Conservation (phyloP, 2,797 vertebrate genomes). For the Eulemur rubriventer region DNA sequence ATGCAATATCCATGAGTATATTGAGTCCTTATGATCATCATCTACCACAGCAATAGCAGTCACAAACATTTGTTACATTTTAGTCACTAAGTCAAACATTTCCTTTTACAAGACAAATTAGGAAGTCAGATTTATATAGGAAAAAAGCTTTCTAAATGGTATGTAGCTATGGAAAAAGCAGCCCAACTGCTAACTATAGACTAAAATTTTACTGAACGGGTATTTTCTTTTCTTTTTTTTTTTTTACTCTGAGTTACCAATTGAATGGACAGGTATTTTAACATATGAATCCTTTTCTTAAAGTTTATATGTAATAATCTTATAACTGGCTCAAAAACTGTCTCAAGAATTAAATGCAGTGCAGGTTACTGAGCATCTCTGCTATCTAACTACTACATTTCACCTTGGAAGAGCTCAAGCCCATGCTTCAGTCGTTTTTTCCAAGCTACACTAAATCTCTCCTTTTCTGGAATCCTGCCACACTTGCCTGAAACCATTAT, state of each 20-base stretch:
- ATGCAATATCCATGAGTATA: slow-evolving; percentile 23
- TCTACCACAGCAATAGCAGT: not conserved
- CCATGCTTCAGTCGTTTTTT: not conserved
- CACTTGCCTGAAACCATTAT: not conserved
- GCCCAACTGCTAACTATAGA: not conserved
- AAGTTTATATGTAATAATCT: not conserved
- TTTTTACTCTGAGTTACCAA: no score
- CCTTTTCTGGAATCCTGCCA: slow-evolving; percentile 24
- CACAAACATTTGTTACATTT: slow-evolving; percentile 19
- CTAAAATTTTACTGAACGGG: not conserved
- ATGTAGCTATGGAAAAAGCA: not conserved
- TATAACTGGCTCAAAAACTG: slow-evolving; percentile 1
- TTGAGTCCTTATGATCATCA: not conserved
- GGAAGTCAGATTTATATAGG: not conserved
- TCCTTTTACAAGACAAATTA: slow-evolving; percentile 23
- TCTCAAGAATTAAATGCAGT: not conserved
- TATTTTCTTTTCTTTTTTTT: not conserved
- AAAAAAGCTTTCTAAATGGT: not conserved
- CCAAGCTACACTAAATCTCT: not conserved
- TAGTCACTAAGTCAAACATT: not conserved
- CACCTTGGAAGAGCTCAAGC: not conserved
- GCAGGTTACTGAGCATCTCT: not conserved
- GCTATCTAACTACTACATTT: not conserved
- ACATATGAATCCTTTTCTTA: not conserved
- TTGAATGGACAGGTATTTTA: not conserved